Evolutionary conservation across 2,888 invertebrate species (phyloP).

Genomic region (Cataglyphis livida): DNA sequence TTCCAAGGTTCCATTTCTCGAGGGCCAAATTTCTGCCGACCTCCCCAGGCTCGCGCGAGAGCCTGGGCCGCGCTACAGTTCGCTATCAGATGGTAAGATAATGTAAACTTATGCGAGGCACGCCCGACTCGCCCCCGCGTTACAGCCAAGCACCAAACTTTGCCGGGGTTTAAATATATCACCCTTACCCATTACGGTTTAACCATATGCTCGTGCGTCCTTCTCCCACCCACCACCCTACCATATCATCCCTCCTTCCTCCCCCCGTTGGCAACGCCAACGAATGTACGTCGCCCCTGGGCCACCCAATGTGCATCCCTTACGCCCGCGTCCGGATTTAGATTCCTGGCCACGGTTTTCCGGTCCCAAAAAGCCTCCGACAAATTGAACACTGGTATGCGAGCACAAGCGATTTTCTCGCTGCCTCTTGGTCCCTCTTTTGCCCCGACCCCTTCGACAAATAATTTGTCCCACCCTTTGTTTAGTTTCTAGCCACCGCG

Average conservation of each 20-base stretch:
- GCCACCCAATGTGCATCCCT: conserved; percentile 63
- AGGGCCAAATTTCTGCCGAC: conserved; percentile 61
- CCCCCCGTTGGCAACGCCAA: conserved; percentile 43
- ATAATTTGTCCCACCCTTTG: conserved; percentile 34
- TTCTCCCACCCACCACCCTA: conserved; percentile 39
- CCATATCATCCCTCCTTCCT: neutral
- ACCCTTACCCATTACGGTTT: conserved; percentile 82
- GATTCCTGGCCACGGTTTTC: conserved; percentile 42
- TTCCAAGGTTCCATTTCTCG: conserved; percentile 47
- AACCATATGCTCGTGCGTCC: conserved; percentile 82
- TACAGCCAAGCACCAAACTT: conserved; percentile 81
- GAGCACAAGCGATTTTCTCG: conserved; percentile 28
- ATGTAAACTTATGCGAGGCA: conserved; percentile 86
- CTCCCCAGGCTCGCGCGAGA: conserved; percentile 62
- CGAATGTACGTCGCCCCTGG: conserved; percentile 57
- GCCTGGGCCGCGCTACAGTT: conserved; percentile 67
- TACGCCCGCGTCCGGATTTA: conserved; percentile 66
- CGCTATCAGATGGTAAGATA: conserved; percentile 85
- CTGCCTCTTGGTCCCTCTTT: neutral
- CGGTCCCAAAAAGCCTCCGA: conserved; percentile 59
- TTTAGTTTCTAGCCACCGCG: neutral
- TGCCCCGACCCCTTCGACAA: neutral
- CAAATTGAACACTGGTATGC: conserved; percentile 56
- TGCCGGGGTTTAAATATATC: conserved; percentile 84
- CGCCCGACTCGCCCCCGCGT: conserved; percentile 79